Evolutionary conservation across 2,888 invertebrate genomes (phyloP), one percentile per base, ranked within the genome.

Genomic region (Tribolium freemani): DNA sequence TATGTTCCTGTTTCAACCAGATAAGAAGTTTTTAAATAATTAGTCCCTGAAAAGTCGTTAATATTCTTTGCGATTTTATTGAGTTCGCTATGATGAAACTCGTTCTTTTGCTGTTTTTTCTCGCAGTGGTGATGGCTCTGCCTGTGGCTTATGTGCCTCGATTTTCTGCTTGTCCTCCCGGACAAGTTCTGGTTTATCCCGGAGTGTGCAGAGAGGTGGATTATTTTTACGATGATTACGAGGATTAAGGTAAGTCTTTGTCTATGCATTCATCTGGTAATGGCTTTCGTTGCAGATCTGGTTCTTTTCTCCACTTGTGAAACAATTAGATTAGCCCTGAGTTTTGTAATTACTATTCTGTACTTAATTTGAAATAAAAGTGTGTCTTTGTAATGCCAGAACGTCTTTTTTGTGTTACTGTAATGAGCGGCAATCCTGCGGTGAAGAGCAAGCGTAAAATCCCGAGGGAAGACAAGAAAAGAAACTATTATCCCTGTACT

Each of bases 1-100:
- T 63, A 68, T 56, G 75, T 73, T 75, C 74, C 75, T 75, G 75
- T 72, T 69, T 58, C 56, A 53, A 46, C 50, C 60, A 53, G 74
- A 76, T 74, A 75, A 76, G 71, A 46, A 61, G 56, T 71, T 57
- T 69, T 71, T 54, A 26, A 64, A 66, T 66, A 71, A 71, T 71
- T 71, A 71, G 31, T 57, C 38, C 8, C 57, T 20, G 48, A 13
- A 64, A 16, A 63, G 11, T 31, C 50, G 63, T 51, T 63, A 63
- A 63, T 63, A 63, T 50, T 51, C 31, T 13, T 51, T n/a, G 30
- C 30, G 53, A 54, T 44, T 48, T 69, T 30, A 38, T 38, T 38
- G 38, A 38, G 38, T 38, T 38, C 38, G 8, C 9, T 13, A 13
- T 51, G 26, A 45, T 38, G 9, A 38, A n/a, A 38, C 3, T 38